Percentiles rank a stretch among this genome's conserved stretches.
These are phyloP conservation scores for Tenodera sinensis DNA, from an alignment of 2,888 invertebrate species.

Conservation along the genomic window DNA sequence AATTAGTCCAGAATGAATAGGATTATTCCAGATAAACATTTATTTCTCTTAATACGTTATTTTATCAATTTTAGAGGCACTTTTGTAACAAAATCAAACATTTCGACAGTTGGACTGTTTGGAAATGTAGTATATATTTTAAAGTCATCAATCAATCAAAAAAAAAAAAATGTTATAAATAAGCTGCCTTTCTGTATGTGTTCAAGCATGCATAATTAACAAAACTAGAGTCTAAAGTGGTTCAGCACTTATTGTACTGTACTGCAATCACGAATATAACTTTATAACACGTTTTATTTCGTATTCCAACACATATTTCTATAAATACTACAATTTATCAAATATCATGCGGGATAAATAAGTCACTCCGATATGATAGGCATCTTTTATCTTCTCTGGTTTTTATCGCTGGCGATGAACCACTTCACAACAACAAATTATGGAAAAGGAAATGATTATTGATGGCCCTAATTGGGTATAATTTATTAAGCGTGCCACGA, in stretches of 20 bases:
- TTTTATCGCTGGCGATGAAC: not conserved
- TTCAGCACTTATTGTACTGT: not conserved
- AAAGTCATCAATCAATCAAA: no score
- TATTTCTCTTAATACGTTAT: no score
- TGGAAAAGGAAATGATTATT: conserved; percentile 17
- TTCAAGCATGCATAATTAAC: not conserved
- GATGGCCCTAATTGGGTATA: conserved; percentile 19
- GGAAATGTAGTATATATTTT: no score
- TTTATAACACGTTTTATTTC: not conserved
- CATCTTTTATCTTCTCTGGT: not conserved
- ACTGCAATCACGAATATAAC: no score
- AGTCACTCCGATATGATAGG: not conserved
- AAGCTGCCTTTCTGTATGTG: no score
- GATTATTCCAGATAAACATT: no score
- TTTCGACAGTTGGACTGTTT: no score
- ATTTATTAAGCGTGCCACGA: conserved; percentile 15
- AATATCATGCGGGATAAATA: not conserved
- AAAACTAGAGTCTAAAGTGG: not conserved
- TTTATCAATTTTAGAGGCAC: no score
- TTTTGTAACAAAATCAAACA: no score
- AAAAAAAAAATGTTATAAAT: no score
- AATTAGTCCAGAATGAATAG: no score
- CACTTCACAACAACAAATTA: not conserved
- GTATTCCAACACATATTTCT: not conserved
- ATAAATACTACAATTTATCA: not conserved